A percentile compares a stretch with the other conserved stretches of the same genome.
phyloP scores from a whole-genome alignment of 92 coral and sea anemone genomes.

The Siderastrea siderea region DNA sequence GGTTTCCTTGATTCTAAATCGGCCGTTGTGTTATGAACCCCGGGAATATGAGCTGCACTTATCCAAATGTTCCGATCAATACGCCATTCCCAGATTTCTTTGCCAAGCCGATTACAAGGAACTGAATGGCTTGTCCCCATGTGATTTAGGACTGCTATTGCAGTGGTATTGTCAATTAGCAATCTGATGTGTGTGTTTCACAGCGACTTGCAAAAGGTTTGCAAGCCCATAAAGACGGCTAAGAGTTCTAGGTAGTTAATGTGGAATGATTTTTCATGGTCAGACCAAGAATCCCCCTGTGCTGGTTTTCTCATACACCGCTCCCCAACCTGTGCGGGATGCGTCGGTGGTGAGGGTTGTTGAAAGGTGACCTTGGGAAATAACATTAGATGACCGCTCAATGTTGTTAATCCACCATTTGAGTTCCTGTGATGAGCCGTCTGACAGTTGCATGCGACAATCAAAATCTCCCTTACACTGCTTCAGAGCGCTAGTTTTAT shows the following conservation, averaged over 20 bases:
- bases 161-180: conserved; percentile 52
- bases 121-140: conserved; percentile 76
- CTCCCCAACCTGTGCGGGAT: conserved; percentile 39
- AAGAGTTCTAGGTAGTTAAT: conserved; percentile 35
- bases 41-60: conserved; percentile 64
- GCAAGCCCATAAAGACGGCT: conserved; percentile 27
- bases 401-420: conserved; percentile 50
- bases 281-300: conserved; percentile 43
- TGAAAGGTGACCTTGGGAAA: conserved; percentile 10
- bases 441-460: conserved; percentile 22
- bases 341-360: conserved; percentile 34
- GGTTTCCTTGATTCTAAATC: conserved; percentile 55
- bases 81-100: conserved; percentile 74
- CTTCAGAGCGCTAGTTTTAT: not conserved
- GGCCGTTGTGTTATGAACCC: conserved; percentile 45
- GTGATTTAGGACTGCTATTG: conserved; percentile 55
- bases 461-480: conserved; percentile 18
- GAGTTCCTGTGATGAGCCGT: not conserved
- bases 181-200: conserved; percentile 33
- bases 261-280: conserved; percentile 20
- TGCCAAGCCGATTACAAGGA: conserved; percentile 28
- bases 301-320: conserved; percentile 1
- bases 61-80: conserved; percentile 43
- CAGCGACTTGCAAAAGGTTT: not conserved
- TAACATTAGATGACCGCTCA: conserved; percentile 2